Conservation (phyloP, 2,888 invertebrate species). For the Colletes collaris region DNA sequence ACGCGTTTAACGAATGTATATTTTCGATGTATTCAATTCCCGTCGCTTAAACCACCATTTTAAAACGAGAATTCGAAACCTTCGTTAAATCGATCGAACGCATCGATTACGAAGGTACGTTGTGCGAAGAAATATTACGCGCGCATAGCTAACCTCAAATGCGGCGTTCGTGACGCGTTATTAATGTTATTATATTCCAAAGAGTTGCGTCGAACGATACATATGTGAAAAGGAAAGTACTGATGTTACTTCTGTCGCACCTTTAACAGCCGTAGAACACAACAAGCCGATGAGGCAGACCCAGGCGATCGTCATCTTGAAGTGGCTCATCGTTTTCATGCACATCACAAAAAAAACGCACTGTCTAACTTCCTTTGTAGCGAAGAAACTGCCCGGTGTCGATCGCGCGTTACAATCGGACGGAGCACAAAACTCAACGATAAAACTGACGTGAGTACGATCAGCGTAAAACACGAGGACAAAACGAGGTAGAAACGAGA, state of each 20-base stretch:
- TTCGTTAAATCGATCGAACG: slow-evolving; percentile 23
- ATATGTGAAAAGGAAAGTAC: background rate
- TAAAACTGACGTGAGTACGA: slow-evolving; percentile 15
- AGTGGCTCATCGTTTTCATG: slow-evolving; percentile 50
- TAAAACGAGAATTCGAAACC: slow-evolving; percentile 1
- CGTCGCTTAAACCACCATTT: slow-evolving; percentile 11
- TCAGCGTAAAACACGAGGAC: slow-evolving; percentile 30
- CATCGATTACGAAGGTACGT: background rate
- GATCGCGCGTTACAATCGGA: slow-evolving; percentile 39
- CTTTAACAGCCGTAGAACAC: slow-evolving; percentile 75
- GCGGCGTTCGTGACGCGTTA: too few species aligned
- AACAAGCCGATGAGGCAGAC: slow-evolving; percentile 73
- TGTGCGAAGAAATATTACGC: slow-evolving; percentile 8
- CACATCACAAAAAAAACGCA: slow-evolving; percentile 65
- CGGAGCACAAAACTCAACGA: slow-evolving; percentile 46
- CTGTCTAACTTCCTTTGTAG: slow-evolving; percentile 51
- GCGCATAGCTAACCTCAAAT: slow-evolving; percentile 1
- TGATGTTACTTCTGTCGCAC: slow-evolving; percentile 59
- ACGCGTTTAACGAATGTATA: background rate
- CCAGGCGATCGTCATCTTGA: slow-evolving; percentile 71
- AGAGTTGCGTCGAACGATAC: background rate
- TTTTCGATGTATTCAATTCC: background rate
- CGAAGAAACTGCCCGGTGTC: slow-evolving; percentile 23
- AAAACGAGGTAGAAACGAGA: slow-evolving; percentile 37
- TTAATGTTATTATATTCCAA: background rate